Evolutionary conservation across 2,888 invertebrate species (phyloP).

Genomic region (Exocentrus adspersus): DNA sequence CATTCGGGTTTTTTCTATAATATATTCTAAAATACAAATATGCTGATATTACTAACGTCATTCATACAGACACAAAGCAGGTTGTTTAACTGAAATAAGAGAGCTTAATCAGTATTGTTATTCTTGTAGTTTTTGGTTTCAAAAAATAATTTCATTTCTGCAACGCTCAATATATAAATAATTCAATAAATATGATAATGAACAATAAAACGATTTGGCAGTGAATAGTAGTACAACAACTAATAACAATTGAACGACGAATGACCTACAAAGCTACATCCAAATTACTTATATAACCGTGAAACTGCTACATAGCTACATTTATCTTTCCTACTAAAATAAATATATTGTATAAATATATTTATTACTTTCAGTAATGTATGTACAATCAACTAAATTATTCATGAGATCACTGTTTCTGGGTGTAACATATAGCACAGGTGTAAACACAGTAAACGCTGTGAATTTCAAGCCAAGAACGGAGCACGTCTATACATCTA

Average conservation of each 20-base stretch:
- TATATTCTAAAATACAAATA: too few relatives aligned
- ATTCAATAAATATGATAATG: slow-evolving; percentile 11
- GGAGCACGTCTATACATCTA: background rate
- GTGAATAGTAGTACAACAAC: slow-evolving; percentile 19
- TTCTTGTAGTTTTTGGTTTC: too few relatives aligned
- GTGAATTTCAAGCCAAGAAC: slow-evolving; percentile 4
- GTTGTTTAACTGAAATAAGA: too few relatives aligned
- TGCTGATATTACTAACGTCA: too few relatives aligned
- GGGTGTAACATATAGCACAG: slow-evolving; percentile 45
- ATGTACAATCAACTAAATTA: slow-evolving; percentile 52
- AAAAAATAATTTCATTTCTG: slow-evolving; percentile 15
- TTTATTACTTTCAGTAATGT: slow-evolving; percentile 41
- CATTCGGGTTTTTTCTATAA: too few relatives aligned
- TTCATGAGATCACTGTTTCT: slow-evolving; percentile 58
- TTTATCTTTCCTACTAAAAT: slow-evolving; percentile 40
- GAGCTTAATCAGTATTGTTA: too few relatives aligned
- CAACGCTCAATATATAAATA: slow-evolving; percentile 7
- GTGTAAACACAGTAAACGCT: slow-evolving; percentile 24
- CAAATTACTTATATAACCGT: slow-evolving; percentile 19
- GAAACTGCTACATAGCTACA: slow-evolving; percentile 31
- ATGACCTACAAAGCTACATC: slow-evolving; percentile 14
- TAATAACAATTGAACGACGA: slow-evolving; percentile 17
- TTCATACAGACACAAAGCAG: too few relatives aligned
- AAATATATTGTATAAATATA: slow-evolving; percentile 50
- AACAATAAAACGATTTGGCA: slow-evolving; percentile 21